Evolutionary conservation across 2,797 vertebrate species (phyloP).

Genomic region (Chaunax sp.): DNA sequence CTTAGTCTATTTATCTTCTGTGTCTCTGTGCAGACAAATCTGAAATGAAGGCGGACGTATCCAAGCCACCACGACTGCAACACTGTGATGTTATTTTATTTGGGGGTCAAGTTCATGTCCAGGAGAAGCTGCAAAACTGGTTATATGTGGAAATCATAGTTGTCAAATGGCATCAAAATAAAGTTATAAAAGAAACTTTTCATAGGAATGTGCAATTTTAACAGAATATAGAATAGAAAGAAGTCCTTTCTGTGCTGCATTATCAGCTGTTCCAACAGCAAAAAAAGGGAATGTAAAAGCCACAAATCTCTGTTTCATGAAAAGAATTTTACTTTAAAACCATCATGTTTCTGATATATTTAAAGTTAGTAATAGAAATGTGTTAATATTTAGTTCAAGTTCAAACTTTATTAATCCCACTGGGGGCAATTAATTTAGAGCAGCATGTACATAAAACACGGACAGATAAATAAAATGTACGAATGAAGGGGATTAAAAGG

Average conservation of each 20-base stretch:
- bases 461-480: too few relatives aligned
- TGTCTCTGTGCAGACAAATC: slow-evolving; percentile 19
- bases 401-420: too few relatives aligned
- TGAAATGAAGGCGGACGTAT: neutral
- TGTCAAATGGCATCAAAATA: neutral
- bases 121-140: neutral
- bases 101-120: neutral
- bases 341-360: too few relatives aligned
- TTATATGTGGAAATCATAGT: neutral
- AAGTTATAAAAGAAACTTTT: too few relatives aligned
- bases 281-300: neutral
- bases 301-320: neutral
- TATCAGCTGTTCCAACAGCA: neutral
- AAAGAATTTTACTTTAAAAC: neutral
- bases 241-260: neutral
- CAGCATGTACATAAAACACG: too few relatives aligned
- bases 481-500: too few relatives aligned
- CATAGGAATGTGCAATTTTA: neutral
- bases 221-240: neutral
- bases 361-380: too few relatives aligned
- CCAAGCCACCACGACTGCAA: neutral
- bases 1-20: slow-evolving; percentile 31
- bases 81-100: neutral
- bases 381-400: too few relatives aligned
- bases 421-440: too few relatives aligned